Conservation (phyloP, 2,113 vertebrate species). For the Pedionomus torquatus region DNA sequence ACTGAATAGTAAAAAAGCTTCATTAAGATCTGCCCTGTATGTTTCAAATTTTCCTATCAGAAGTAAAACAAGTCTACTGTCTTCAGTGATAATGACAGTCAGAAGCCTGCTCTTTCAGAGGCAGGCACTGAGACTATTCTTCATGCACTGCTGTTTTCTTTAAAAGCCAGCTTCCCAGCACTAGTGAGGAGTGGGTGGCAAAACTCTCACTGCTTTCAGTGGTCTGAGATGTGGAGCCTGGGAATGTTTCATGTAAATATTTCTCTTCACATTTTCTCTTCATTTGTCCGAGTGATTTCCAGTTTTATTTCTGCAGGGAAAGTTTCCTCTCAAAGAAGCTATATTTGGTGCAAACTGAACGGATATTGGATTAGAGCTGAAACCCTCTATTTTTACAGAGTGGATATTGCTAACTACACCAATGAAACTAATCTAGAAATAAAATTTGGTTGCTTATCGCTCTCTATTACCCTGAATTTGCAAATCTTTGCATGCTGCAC, state of each 20-base stretch:
- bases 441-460: background rate
- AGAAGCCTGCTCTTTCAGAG: constrained; percentile 52
- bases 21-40: constrained; percentile 20
- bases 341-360: background rate
- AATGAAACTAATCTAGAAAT: background rate
- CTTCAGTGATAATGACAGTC: constrained; percentile 42
- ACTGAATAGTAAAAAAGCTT: constrained; percentile 13
- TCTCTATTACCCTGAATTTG: background rate
- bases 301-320: constrained; percentile 33
- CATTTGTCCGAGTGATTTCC: constrained; percentile 41
- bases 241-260: constrained; percentile 48
- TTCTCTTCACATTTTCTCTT: constrained; percentile 55
- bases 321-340: background rate
- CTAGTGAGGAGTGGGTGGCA: background rate
- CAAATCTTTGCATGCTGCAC: constrained; percentile 15
- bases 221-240: constrained; percentile 33
- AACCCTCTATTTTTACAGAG: background rate
- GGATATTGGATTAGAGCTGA: background rate
- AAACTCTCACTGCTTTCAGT: constrained; percentile 43
- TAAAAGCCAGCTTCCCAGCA: background rate
- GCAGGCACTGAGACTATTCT: constrained; percentile 26
- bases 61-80: constrained; percentile 38
- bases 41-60: constrained; percentile 9
- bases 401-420: background rate
- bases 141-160: constrained; percentile 37